A percentile compares a stretch with the other conserved stretches of the same genome.
phyloP scores from a whole-genome alignment of 2,797 vertebrate genomes.

The Pogoniulus pusillus region DNA sequence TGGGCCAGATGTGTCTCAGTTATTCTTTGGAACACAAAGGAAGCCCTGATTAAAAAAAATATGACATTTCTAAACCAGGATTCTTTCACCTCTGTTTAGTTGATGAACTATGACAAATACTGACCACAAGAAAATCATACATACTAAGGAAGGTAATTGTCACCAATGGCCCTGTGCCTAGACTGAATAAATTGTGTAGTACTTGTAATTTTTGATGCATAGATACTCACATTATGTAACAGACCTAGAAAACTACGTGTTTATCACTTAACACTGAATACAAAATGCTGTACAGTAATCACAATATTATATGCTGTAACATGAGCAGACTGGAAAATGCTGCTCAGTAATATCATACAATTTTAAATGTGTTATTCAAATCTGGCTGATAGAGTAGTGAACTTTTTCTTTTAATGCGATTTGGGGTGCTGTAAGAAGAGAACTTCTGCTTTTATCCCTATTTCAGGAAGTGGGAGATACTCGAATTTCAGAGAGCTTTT shows the following conservation, averaged over 20 bases:
- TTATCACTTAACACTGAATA: slow-evolving; percentile 27
- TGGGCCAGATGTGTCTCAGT: background rate
- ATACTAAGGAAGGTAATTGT: background rate
- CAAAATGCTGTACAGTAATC: slow-evolving; percentile 1
- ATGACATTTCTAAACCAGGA: background rate
- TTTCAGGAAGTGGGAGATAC: background rate
- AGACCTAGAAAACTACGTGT: background rate
- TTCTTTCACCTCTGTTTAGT: background rate
- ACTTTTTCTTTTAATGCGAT: background rate
- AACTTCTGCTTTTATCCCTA: background rate
- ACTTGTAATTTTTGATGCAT: background rate
- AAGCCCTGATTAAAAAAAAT: background rate
- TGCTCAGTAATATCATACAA: background rate
- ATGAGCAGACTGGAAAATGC: background rate
- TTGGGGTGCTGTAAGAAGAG: background rate
- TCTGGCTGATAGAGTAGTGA: slow-evolving; percentile 13
- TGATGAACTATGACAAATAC: background rate
- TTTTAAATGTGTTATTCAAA: slow-evolving; percentile 28
- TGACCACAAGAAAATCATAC: background rate
- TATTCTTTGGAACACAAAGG: background rate
- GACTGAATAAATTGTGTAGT: background rate
- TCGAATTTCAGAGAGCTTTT: background rate
- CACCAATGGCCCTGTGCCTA: background rate
- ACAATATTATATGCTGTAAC: background rate
- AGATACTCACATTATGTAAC: background rate